phyloP scores from a whole-genome alignment of 2,797 vertebrate species.

The Anisognathus igniventris region DNA sequence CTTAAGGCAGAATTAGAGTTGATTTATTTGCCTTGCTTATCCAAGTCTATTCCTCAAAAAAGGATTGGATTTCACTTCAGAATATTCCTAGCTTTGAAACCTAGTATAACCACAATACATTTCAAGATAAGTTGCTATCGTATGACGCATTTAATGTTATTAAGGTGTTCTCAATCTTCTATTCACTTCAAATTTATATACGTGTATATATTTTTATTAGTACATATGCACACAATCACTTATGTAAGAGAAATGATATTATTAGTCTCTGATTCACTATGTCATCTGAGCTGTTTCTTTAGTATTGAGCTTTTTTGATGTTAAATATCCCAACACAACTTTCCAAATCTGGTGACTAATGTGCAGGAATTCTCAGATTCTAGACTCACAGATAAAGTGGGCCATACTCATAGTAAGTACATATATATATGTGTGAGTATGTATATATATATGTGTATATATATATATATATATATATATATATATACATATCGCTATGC shows the following conservation, averaged over 20 bases:
- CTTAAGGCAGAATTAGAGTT: neutral
- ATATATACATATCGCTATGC: neutral
- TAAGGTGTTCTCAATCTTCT: neutral
- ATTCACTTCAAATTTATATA: neutral
- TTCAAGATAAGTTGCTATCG: neutral
- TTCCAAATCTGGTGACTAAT: neutral
- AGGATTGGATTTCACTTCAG: neutral
- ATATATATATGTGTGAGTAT: no score
- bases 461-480: no score
- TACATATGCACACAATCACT: neutral
- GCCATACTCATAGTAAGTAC: neutral
- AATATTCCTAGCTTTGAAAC: neutral
- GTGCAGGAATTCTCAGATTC: neutral
- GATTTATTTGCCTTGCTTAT: neutral
- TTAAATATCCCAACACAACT: neutral
- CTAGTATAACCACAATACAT: neutral
- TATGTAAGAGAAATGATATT: neutral
- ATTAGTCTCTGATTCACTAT: neutral
- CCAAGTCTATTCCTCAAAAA: neutral
- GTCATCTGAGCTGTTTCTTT: neutral
- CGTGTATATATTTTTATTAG: fast-evolving
- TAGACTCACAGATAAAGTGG: neutral
- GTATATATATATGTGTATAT: no score
- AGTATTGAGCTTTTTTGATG: neutral
- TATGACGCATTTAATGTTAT: fast-evolving